Conservation (phyloP, 2,888 invertebrate species). For the Sinhomidia bicolor region DNA sequence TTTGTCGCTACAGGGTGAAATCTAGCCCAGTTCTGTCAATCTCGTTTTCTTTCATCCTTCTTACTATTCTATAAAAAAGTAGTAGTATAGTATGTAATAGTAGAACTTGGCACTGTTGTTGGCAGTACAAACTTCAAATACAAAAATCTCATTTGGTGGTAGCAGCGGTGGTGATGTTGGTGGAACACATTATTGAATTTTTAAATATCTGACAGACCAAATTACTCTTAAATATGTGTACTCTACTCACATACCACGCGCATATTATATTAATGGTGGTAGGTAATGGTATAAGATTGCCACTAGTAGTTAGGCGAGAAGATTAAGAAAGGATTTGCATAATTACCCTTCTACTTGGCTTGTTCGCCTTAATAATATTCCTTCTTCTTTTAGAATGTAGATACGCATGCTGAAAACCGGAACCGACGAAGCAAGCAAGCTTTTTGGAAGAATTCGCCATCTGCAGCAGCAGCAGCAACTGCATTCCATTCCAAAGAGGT, state of each 20-base stretch:
- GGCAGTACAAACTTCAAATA: neutral
- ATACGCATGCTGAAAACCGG: neutral
- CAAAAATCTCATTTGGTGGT: neutral
- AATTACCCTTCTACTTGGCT: slow-evolving; percentile 21
- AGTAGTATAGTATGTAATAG: neutral
- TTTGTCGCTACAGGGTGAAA: slow-evolving; percentile 59
- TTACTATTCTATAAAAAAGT: neutral
- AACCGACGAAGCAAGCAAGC: neutral
- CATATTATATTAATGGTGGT: neutral
- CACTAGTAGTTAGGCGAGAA: neutral
- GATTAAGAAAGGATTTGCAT: slow-evolving; percentile 53
- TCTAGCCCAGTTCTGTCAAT: slow-evolving; percentile 69
- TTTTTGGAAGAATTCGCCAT: neutral
- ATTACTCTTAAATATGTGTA: neutral
- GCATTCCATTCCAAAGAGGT: neutral
- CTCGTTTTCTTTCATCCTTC: slow-evolving; percentile 46
- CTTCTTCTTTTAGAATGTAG: neutral
- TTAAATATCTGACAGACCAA: neutral
- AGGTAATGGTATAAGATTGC: neutral
- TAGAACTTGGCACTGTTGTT: neutral
- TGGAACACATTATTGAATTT: neutral
- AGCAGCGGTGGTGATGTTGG: neutral
- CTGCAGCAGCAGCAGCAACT: neutral
- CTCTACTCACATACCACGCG: neutral
- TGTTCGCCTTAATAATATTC: no score